phyloP scores from a whole-genome alignment of 2,888 invertebrate species.

The Ectemnius cavifrons region DNA sequence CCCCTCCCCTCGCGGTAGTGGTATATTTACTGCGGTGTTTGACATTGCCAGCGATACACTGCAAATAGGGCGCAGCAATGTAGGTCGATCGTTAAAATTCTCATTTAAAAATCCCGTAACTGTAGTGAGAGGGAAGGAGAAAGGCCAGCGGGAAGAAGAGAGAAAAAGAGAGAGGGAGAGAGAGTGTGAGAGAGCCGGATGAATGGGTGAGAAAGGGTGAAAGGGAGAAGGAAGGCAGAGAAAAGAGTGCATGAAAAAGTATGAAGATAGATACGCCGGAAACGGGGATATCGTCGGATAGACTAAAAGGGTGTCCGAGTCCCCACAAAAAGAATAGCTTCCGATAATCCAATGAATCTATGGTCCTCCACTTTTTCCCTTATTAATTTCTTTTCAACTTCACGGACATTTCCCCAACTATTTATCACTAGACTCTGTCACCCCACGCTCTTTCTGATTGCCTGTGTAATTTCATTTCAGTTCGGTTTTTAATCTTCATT shows the following conservation, averaged over 20 bases:
- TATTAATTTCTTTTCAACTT: slow-evolving; percentile 42
- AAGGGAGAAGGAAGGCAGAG: slow-evolving; percentile 16
- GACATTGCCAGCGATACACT: slow-evolving; percentile 64
- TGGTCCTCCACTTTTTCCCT: slow-evolving; percentile 43
- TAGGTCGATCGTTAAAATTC: slow-evolving; percentile 75
- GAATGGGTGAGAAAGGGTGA: slow-evolving; percentile 20
- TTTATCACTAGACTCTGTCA: not conserved
- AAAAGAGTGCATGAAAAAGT: slow-evolving; percentile 8
- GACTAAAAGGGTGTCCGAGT: slow-evolving; percentile 11
- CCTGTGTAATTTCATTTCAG: slow-evolving; percentile 21
- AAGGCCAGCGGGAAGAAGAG: slow-evolving; percentile 24
- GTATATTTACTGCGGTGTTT: slow-evolving; percentile 61
- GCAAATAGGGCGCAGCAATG: slow-evolving; percentile 66
- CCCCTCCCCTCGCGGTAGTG: slow-evolving; percentile 25
- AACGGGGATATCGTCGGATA: slow-evolving; percentile 15
- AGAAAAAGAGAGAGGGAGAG: slow-evolving; percentile 22
- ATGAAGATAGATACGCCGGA: not conserved
- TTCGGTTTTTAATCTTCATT: slow-evolving; percentile 16
- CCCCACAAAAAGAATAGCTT: slow-evolving; percentile 25
- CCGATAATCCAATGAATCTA: slow-evolving; percentile 53
- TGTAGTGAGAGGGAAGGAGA: slow-evolving; percentile 37
- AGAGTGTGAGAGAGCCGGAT: slow-evolving; percentile 23
- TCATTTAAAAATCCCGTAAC: slow-evolving; percentile 71
- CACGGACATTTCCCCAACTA: slow-evolving; percentile 28
- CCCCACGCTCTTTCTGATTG: slow-evolving; percentile 22